phyloP scores from a whole-genome alignment of 2,888 invertebrate genomes.

The Macroteleia sp. region DNA sequence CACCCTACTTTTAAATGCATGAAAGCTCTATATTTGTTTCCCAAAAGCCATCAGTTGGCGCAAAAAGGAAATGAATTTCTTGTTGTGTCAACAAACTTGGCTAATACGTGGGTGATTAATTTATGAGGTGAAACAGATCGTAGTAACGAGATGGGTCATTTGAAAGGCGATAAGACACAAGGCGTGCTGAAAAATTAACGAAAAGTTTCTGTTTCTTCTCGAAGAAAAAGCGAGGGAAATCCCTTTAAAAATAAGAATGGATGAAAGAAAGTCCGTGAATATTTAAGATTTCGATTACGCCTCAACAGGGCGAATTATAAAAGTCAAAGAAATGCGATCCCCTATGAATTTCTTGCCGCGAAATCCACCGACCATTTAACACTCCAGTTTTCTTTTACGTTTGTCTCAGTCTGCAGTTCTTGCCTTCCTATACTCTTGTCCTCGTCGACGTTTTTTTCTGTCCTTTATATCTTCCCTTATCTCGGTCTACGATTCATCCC shows the following conservation, averaged over 20 bases:
- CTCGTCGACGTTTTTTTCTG: neutral
- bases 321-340: neutral
- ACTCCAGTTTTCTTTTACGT: neutral
- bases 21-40: neutral
- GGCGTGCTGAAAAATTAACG: neutral
- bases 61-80: neutral
- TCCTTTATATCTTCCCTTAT: neutral
- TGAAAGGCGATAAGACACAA: constrained; percentile 1
- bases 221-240: neutral
- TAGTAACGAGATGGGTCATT: neutral
- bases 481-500: neutral
- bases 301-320: constrained; percentile 2
- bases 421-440: neutral
- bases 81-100: neutral
- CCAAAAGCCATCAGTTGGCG: neutral
- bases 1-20: neutral
- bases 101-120: neutral
- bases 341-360: neutral
- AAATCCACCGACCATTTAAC: neutral
- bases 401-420: neutral
- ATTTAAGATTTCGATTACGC: constrained; percentile 30
- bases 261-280: constrained; percentile 6
- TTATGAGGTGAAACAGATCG: neutral
- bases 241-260: neutral
- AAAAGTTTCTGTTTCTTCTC: neutral